Conservation (phyloP, 2,113 vertebrate genomes). For the Entosphenus tridentatus region DNA sequence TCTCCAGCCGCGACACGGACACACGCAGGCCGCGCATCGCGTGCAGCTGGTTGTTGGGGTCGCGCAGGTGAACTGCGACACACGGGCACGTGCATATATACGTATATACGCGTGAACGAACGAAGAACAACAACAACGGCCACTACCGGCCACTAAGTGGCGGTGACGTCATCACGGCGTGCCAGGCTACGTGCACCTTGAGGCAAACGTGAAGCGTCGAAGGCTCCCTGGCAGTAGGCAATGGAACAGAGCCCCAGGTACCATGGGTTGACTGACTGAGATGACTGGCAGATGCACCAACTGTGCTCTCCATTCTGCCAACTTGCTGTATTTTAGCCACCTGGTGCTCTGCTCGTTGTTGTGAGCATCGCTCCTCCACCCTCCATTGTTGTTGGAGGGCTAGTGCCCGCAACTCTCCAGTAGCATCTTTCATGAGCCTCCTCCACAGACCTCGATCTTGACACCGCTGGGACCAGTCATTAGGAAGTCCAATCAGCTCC, state of each 20-base stretch:
- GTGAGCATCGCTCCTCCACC: too few species aligned
- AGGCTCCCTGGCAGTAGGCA: not conserved
- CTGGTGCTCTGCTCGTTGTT: too few species aligned
- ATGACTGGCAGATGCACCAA: not conserved
- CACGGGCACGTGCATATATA: not conserved
- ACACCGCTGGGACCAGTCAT: too few species aligned
- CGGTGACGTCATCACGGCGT: not conserved
- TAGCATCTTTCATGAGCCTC: too few species aligned
- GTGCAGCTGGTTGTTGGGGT: slow-evolving; percentile 86
- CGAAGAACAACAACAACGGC: not conserved
- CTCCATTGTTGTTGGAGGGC: too few species aligned
- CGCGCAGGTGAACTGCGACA: slow-evolving; percentile 52
- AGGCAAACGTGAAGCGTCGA: not conserved
- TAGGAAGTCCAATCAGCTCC: too few species aligned
- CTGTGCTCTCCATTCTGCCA: not conserved
- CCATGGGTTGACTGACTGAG: not conserved
- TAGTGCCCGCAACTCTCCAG: too few species aligned
- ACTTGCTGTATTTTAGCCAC: too few species aligned
- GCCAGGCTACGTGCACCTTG: not conserved
- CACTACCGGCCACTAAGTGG: not conserved
- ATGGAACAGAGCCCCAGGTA: not conserved
- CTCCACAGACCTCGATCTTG: too few species aligned
- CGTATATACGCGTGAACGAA: not conserved
- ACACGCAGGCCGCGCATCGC: slow-evolving; percentile 81
- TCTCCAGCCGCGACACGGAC: slow-evolving; percentile 51